phyloP scores from a whole-genome alignment of 2,888 invertebrate species.

The Callimorpha dominula region DNA sequence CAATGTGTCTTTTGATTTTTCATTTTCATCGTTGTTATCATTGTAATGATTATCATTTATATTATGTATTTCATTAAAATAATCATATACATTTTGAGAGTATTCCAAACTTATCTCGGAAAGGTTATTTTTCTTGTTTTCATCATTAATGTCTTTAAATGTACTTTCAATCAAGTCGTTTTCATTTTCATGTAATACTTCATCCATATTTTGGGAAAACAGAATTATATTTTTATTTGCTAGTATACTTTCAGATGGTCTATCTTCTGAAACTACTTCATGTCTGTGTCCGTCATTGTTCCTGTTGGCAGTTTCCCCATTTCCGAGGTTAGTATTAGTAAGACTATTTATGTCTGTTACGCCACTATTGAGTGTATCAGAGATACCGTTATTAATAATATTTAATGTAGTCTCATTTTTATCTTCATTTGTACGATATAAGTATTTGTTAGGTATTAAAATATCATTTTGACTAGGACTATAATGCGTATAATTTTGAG shows the following conservation, averaged over 20 bases:
- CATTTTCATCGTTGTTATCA: background rate
- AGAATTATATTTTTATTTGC: conserved; percentile 16
- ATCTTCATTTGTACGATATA: conserved; percentile 35
- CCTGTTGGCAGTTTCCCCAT: background rate
- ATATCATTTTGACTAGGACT: conserved; percentile 64
- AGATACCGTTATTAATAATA: background rate
- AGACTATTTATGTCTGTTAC: background rate
- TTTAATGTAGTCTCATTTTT: conserved; percentile 3
- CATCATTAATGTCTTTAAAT: background rate
- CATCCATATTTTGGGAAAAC: conserved; percentile 20
- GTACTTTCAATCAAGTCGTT: conserved; percentile 1
- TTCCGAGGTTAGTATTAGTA: background rate
- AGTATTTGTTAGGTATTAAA: conserved; percentile 50
- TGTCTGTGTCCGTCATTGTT: background rate
- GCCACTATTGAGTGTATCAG: background rate
- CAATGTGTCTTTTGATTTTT: background rate
- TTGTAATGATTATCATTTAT: conserved; percentile 4
- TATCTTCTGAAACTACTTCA: background rate
- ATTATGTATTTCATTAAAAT: conserved; percentile 31
- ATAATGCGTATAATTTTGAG: conserved; percentile 57
- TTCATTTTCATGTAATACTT: conserved; percentile 4
- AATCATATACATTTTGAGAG: conserved; percentile 31
- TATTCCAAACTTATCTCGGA: background rate
- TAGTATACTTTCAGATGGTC: background rate
- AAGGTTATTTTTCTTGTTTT: background rate